Evolutionary conservation across 2,113 vertebrate genomes (phyloP).

Genomic region (Serinus canaria): DNA sequence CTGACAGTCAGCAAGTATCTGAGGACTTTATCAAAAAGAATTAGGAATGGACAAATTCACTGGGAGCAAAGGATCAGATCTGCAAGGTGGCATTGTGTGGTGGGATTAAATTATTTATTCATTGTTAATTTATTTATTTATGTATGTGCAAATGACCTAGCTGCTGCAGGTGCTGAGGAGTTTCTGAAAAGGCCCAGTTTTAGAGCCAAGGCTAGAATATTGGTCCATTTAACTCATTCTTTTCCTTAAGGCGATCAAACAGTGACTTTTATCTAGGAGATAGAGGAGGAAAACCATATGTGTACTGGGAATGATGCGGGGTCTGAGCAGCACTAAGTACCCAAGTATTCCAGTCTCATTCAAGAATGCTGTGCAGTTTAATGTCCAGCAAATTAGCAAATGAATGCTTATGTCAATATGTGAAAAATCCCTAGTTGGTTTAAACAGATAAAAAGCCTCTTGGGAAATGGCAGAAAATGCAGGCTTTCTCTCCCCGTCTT

Average conservation of each 20-base stretch:
- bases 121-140: conserved; percentile 89
- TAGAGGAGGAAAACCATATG: conserved; percentile 68
- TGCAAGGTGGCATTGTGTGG: conserved; percentile 78
- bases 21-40: conserved; percentile 85
- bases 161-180: conserved; percentile 79
- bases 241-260: conserved; percentile 80
- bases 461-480: conserved; percentile 63
- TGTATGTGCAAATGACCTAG: conserved; percentile 82
- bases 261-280: conserved; percentile 78
- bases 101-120: conserved; percentile 86
- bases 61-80: conserved; percentile 74
- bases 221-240: conserved; percentile 85
- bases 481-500: conserved; percentile 37
- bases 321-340: conserved; percentile 50
- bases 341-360: conserved; percentile 67
- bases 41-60: conserved; percentile 79
- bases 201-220: conserved; percentile 76
- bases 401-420: conserved; percentile 84
- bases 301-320: conserved; percentile 49
- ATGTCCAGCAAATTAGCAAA: conserved; percentile 81
- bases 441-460: conserved; percentile 73
- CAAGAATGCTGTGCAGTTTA: conserved; percentile 69
- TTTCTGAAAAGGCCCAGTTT: conserved; percentile 77
- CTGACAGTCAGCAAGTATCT: conserved; percentile 83
- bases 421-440: conserved; percentile 75